These are phyloP conservation scores for Scolopax bukidnonensis DNA, from an alignment of 2,797 vertebrate species.

Conservation along the genomic window DNA sequence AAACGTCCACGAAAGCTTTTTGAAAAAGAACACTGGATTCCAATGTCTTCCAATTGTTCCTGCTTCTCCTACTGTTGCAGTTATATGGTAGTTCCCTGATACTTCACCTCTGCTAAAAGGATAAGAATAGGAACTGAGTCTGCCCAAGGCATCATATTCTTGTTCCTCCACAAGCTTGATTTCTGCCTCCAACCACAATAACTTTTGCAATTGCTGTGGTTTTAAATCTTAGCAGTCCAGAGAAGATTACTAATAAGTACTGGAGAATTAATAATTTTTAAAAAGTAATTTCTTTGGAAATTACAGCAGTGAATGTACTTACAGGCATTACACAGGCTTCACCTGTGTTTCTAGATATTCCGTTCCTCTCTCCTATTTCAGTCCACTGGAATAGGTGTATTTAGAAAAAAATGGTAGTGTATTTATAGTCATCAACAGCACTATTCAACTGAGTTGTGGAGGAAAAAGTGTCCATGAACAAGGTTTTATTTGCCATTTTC, in stretches of 20 bases:
- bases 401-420: not conserved
- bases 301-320: not conserved
- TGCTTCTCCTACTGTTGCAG: not conserved
- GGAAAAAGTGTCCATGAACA: not conserved
- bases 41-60: not conserved
- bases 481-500: not conserved
- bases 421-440: not conserved
- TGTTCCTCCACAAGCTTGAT: not conserved
- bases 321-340: not conserved
- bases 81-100: not conserved
- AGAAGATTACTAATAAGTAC: not conserved
- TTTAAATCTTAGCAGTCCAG: not conserved
- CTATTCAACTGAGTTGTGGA: not conserved
- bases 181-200: not conserved
- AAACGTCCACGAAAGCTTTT: conserved; percentile 53
- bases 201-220: not conserved
- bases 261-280: not conserved
- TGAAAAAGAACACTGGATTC: conserved; percentile 25
- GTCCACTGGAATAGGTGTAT: not conserved
- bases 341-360: not conserved
- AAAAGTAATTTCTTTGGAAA: not conserved
- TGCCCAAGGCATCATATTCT: not conserved
- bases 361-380: not conserved
- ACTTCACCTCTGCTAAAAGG: conserved; percentile 16
- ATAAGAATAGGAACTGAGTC: not conserved